Base-by-base conservation (phyloP, 2,797 vertebrate genomes). In the Melanotaenia parkinsoni region DNA sequence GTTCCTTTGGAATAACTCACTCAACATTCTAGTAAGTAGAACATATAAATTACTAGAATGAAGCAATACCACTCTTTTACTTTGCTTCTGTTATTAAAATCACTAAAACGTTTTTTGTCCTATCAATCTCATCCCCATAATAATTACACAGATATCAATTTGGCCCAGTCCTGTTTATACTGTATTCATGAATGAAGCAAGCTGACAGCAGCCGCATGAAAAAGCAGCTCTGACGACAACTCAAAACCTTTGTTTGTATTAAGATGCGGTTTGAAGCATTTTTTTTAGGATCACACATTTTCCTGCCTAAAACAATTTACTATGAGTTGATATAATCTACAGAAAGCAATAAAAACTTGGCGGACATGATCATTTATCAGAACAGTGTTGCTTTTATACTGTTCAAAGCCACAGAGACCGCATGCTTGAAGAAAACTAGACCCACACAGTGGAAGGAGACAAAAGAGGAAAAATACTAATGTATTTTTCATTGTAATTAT, bases 271-370 rank as follows among this genome's bases (percentile, higher is more conserved):
- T 77, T 77, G 71, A 80, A 82, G 80, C 74, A 82, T 83, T 87
- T 87, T 80, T 89, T 92, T 87, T 78, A 84, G 59, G 57, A 85
- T 89, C 80, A 83, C 85, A 77, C 61, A 68, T 83, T 76, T 86
- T 73, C 69, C 66, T 67, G 58, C 67, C 38, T 61, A 85, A 81
- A 79, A 62, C 16, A 24, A 88, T 86, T 89, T 83, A 77, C 79
- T 68, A 76, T 14, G 13, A 68, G 63, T 81, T 81, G 74, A 90
- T 90, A 80, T 85, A 86, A 93, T 93, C 86, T 90, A 72, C 67
- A 53, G 78, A 86, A 90, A 80, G 86, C 82, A 90, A 92, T 92
- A 92, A 89, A 90, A 90, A 83, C 77, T 70, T 58, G 68, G 72
- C 40, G 22, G 80, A 63, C 67, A 73, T 61, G 79, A 89, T 91